Evolutionary conservation across 2,113 vertebrate species (phyloP), one percentile per base, ranked within the genome.

Genomic region (Urocynchramus pylzowi): DNA sequence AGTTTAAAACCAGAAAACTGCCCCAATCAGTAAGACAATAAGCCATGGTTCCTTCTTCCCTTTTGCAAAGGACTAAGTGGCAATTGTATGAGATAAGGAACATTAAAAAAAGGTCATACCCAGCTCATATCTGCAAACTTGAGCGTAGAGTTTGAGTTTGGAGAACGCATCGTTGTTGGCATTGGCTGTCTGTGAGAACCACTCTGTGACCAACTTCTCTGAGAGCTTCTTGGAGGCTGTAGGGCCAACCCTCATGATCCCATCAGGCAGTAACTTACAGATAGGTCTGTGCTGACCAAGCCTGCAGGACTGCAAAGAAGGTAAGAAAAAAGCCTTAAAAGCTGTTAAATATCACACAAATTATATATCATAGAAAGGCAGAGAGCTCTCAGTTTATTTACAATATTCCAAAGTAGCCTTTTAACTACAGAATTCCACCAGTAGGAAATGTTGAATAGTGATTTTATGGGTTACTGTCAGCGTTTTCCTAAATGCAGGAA

Each of bases 251-350:
- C 98, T 98, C 97, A 99, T 99, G 73, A 99, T 99, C 78, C 99
- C 99, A 87, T 99, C 99, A 9, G 99, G 97, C 97, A 99, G 95
- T 22, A 98, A 97, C 97, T 99, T 99, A 95, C 99, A 99, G 98
- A 99, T 99, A 89, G 99, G 99, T 95, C 99, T 99, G 97, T 99
- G 99, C 96, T 99, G 99, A 73, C 99, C 99, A n/a, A 99, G 98
- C 93, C 99, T 98, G 98, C 99, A 99, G 19, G 99, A 99, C 99
- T 99, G 96, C 82, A 96, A 85, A 92, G 71, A 65, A 68, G 12
- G 42, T 4, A 86, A 27, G 15, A 65, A 84, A 94, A 95, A 73
- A 53, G 3, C 27, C 11, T 89, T 74, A 47, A 44, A 74, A 76
- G 3, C 13, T 23, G 20, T 21, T 78, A 61, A 76, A 39, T 33